These are phyloP conservation scores for Galeruca laticollis DNA, from an alignment of 2,888 invertebrate species.

Conservation along the genomic window DNA sequence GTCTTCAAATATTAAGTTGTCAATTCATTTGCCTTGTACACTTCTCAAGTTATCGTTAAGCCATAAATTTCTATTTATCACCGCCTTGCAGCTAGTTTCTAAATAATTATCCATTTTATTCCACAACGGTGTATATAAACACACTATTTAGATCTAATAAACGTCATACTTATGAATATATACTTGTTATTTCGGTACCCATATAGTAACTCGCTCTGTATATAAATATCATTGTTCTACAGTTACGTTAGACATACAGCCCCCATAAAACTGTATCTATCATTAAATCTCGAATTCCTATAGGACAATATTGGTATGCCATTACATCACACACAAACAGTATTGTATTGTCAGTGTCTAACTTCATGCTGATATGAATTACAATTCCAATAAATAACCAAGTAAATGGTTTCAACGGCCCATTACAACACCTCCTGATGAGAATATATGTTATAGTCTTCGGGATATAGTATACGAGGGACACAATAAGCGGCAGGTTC, in stretches of 20 bases:
- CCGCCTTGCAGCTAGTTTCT: neutral
- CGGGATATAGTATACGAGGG: constrained; percentile 1
- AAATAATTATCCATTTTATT: neutral
- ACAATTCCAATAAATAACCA: constrained; percentile 35
- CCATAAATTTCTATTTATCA: too few relatives aligned
- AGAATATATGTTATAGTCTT: constrained; percentile 25
- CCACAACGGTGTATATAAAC: neutral
- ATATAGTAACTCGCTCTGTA: constrained; percentile 4
- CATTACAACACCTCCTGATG: constrained; percentile 37
- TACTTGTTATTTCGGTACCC: constrained; percentile 6
- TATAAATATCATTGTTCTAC: constrained; percentile 10
- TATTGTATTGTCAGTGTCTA: constrained; percentile 33
- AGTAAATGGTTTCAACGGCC: constrained; percentile 31
- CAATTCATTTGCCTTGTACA: too few relatives aligned
- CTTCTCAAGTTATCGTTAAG: too few relatives aligned
- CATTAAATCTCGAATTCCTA: constrained; percentile 27
- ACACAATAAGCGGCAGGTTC: neutral
- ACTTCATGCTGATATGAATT: constrained; percentile 35
- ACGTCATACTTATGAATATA: neutral
- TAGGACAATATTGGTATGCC: constrained; percentile 24
- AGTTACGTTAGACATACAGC: neutral
- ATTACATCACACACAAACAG: constrained; percentile 27
- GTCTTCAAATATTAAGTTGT: too few relatives aligned
- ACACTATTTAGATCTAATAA: neutral
- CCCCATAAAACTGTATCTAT: constrained; percentile 28